These are phyloP conservation scores for Montipora cactus DNA, from an alignment of 64 coral and sea anemone species.

Conservation along the genomic window DNA sequence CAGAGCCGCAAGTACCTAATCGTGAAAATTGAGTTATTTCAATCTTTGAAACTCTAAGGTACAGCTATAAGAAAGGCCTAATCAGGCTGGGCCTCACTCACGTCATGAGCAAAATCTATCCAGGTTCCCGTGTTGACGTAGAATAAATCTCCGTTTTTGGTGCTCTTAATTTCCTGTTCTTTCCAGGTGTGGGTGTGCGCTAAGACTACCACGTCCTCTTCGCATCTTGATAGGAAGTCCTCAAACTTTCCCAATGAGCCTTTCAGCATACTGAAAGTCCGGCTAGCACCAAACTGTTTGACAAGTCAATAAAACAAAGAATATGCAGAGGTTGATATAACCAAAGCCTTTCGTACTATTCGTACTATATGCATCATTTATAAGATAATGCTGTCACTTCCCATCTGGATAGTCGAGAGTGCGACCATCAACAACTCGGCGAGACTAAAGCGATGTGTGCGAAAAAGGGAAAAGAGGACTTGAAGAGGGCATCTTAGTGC, in stretches of 20 bases:
- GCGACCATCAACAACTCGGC: background rate
- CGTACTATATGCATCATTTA: background rate
- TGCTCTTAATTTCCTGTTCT: constrained; percentile 6
- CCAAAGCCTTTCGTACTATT: background rate
- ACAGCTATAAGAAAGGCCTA: background rate
- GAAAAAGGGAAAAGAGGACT: background rate
- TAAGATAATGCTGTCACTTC: background rate
- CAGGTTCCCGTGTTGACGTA: constrained; percentile 25
- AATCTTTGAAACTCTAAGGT: background rate
- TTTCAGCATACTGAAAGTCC: constrained; percentile 27
- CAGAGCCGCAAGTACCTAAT: background rate
- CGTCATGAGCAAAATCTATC: constrained; percentile 9
- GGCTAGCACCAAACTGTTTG: constrained; percentile 3
- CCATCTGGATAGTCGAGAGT: background rate
- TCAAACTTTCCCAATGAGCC: constrained; percentile 13
- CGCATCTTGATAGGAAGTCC: constrained; percentile 7
- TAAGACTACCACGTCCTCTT: constrained; percentile 8
- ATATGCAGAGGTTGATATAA: background rate
- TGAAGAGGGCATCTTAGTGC: background rate
- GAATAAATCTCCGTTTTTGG: constrained; percentile 9
- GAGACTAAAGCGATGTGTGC: background rate
- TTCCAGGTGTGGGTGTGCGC: constrained; percentile 19
- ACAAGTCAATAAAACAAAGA: background rate
- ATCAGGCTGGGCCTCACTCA: background rate
- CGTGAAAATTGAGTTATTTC: background rate